phyloP scores from a whole-genome alignment of 2,113 vertebrate genomes.

The Boulengeromyrus knoepffleri region DNA sequence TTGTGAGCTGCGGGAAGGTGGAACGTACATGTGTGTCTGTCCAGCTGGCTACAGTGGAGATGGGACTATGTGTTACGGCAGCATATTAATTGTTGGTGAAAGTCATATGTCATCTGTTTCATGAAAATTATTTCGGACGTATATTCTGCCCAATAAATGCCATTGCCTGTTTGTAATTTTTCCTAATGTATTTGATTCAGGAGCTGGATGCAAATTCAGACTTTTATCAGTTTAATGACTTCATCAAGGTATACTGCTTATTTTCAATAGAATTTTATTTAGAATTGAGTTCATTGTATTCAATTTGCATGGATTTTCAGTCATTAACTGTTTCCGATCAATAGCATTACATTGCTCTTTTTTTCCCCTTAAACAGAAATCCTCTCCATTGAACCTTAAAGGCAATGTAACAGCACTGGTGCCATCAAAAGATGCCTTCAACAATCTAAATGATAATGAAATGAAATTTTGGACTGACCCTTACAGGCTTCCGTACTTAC shows the following conservation, averaged over 20 bases:
- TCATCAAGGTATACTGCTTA: slow-evolving; percentile 62
- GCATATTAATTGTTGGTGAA: slow-evolving; percentile 59
- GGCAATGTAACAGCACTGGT: slow-evolving; percentile 71
- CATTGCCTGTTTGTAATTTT: not conserved
- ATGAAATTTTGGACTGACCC: slow-evolving; percentile 64
- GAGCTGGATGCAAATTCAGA: slow-evolving; percentile 68
- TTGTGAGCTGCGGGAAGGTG: slow-evolving; percentile 55
- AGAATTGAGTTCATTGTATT: not conserved
- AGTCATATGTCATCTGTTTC: not conserved
- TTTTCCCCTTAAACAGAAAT: not conserved
- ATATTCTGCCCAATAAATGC: not conserved
- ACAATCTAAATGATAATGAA: slow-evolving; percentile 47
- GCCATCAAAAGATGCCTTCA: slow-evolving; percentile 61
- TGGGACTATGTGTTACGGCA: slow-evolving; percentile 72
- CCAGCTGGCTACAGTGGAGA: slow-evolving; percentile 67
- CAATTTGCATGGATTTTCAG: not conserved
- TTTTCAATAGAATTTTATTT: not conserved
- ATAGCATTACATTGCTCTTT: not conserved
- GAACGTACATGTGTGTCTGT: slow-evolving; percentile 68
- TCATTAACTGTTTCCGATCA: not conserved
- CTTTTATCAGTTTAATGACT: slow-evolving; percentile 56
- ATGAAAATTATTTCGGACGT: not conserved
- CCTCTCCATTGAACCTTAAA: slow-evolving; percentile 45
- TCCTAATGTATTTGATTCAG: slow-evolving; percentile 44
- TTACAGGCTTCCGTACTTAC: slow-evolving; percentile 59